Percentiles rank a stretch among this genome's conserved stretches.
phyloP scores from a whole-genome alignment of 2,113 vertebrate species.

The Solea senegalensis region DNA sequence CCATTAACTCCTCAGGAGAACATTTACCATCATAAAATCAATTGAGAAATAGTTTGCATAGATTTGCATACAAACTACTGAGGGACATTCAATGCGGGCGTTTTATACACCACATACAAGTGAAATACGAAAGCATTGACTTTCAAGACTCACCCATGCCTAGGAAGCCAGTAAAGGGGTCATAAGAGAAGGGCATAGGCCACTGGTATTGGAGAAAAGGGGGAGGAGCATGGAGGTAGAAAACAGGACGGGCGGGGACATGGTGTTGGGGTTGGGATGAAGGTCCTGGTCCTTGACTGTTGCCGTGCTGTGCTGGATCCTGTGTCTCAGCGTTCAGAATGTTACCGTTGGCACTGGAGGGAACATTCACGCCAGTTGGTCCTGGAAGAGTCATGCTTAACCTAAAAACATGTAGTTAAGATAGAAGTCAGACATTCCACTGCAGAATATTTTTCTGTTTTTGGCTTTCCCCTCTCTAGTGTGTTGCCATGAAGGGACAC shows the following conservation, averaged over 20 bases:
- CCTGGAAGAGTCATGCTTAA: constrained; percentile 43
- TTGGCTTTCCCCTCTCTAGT: no score
- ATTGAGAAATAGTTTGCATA: no score
- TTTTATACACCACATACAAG: background rate
- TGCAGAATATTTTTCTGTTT: no score
- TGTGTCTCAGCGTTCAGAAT: constrained; percentile 1
- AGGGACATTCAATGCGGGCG: no score
- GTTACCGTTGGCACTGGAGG: background rate
- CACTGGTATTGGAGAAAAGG: constrained; percentile 66
- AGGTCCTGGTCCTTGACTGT: constrained; percentile 28
- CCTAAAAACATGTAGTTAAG: background rate
- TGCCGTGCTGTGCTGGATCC: constrained; percentile 19
- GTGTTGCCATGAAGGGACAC: no score
- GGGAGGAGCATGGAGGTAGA: constrained; percentile 55
- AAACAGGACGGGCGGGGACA: constrained; percentile 5
- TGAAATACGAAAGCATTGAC: background rate
- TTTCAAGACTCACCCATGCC: constrained; percentile 56
- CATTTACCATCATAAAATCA: no score
- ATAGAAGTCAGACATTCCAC: background rate
- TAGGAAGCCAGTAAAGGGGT: constrained; percentile 60
- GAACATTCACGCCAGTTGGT: background rate
- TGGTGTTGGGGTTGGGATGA: background rate
- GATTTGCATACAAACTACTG: no score
- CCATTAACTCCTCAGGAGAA: no score
- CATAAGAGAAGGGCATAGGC: constrained; percentile 64